Conservation (phyloP, 2,797 vertebrate genomes). For the Choloepus didactylus region DNA sequence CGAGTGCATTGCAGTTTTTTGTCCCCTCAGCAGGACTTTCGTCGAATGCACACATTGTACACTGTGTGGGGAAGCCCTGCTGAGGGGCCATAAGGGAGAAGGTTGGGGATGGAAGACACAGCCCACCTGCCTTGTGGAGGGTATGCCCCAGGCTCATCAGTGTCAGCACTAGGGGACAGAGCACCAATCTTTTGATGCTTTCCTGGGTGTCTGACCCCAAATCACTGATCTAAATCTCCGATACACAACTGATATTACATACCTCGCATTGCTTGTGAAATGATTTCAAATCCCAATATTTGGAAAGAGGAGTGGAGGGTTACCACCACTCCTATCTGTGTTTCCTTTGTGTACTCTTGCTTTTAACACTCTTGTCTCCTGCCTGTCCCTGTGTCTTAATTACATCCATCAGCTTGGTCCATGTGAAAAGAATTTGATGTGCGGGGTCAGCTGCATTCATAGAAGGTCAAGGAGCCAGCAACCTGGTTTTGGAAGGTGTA, state of each 20-base stretch:
- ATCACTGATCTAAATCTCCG: not conserved
- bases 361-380: not conserved
- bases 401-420: not conserved
- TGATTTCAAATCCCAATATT: not conserved
- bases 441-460: not conserved
- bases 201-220: not conserved
- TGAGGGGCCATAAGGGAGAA: not conserved
- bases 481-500: not conserved
- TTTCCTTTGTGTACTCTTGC: not conserved
- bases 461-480: not conserved
- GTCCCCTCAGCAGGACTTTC: not conserved
- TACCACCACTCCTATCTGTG: not conserved
- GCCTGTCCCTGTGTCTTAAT: not conserved
- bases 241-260: not conserved
- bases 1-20: not conserved
- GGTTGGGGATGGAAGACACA: not conserved
- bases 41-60: rapidly evolving
- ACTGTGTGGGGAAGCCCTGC: not conserved
- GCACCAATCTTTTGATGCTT: not conserved
- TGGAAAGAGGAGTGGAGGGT: not conserved
- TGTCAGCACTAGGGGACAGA: not conserved
- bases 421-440: not conserved
- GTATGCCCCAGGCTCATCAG: not conserved
- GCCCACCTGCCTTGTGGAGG: too few relatives aligned
- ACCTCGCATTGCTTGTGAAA: not conserved